These are phyloP conservation scores for Nipponacmea schrenckii DNA, from an alignment of 2,888 invertebrate species.

Conservation along the genomic window DNA sequence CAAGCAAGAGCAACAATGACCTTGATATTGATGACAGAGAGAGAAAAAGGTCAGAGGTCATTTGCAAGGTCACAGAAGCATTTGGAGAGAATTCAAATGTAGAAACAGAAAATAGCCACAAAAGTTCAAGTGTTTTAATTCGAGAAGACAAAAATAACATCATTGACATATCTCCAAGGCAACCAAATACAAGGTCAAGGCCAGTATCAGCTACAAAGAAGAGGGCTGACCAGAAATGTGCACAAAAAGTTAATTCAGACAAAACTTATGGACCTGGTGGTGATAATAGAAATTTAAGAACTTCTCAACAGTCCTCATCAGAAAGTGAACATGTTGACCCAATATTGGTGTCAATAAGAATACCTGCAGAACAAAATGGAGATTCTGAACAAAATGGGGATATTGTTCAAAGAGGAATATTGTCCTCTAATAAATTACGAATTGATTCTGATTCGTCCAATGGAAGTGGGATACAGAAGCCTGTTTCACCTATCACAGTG, in stretches of 20 bases:
- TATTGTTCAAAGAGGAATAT: background rate
- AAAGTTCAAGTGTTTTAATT: constrained; percentile 20
- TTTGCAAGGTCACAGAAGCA: background rate
- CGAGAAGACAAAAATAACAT: constrained; percentile 46
- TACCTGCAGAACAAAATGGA: no score
- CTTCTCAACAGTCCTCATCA: background rate
- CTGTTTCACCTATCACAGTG: background rate
- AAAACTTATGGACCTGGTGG: background rate
- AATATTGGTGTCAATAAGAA: background rate
- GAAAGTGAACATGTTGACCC: background rate
- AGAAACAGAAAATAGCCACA: constrained; percentile 16
- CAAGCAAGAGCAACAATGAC: no score
- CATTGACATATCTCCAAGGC: constrained; percentile 50
- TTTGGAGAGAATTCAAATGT: constrained; percentile 1
- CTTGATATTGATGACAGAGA: no score
- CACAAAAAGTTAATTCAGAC: background rate
- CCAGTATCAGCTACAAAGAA: constrained; percentile 22
- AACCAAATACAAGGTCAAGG: constrained; percentile 44
- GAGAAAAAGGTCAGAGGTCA: background rate
- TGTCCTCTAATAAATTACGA: background rate
- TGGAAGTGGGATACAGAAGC: background rate
- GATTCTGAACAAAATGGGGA: no score
- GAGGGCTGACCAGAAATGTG: background rate
- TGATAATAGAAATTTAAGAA: background rate
- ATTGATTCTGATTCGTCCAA: background rate